Conservation (phyloP, 1,140 invertebrate genomes). For the Aphidius ervi region DNA sequence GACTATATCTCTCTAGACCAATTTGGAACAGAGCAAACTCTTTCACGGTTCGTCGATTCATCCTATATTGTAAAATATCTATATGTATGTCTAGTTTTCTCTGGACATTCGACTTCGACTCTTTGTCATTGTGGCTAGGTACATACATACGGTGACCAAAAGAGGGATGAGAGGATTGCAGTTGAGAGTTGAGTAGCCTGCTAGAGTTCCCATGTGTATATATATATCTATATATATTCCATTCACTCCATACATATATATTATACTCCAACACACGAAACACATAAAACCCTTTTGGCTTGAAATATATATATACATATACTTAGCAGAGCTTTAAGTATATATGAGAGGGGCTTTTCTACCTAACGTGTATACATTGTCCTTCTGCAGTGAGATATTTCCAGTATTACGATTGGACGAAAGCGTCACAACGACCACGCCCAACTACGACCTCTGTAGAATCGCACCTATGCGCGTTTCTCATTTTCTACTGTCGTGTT, state of each 20-base stretch:
- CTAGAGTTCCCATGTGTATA: too few species aligned
- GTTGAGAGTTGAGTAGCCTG: too few species aligned
- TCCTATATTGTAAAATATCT: background rate
- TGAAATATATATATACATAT: too few species aligned
- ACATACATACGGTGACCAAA: slow-evolving; percentile 14
- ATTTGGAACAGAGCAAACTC: slow-evolving; percentile 7
- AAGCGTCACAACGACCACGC: slow-evolving; percentile 49
- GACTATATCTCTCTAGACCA: background rate
- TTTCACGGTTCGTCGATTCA: slow-evolving; percentile 1
- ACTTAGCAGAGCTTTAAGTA: too few species aligned
- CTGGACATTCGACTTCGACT: slow-evolving; percentile 34
- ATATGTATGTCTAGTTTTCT: background rate
- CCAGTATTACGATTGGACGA: slow-evolving; percentile 46
- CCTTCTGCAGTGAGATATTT: slow-evolving; percentile 43
- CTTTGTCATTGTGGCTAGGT: slow-evolving; percentile 30
- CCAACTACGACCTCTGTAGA: slow-evolving; percentile 44
- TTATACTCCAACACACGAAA: too few species aligned
- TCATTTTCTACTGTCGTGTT: slow-evolving; percentile 17
- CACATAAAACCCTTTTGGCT: too few species aligned
- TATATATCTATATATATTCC: too few species aligned
- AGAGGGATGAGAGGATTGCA: background rate
- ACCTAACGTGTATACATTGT: slow-evolving; percentile 41
- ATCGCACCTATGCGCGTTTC: slow-evolving; percentile 38
- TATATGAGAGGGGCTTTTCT: background rate
- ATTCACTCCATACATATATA: too few species aligned